Conservation (phyloP, 2,113 vertebrate species). For the Otocyon megalotis region DNA sequence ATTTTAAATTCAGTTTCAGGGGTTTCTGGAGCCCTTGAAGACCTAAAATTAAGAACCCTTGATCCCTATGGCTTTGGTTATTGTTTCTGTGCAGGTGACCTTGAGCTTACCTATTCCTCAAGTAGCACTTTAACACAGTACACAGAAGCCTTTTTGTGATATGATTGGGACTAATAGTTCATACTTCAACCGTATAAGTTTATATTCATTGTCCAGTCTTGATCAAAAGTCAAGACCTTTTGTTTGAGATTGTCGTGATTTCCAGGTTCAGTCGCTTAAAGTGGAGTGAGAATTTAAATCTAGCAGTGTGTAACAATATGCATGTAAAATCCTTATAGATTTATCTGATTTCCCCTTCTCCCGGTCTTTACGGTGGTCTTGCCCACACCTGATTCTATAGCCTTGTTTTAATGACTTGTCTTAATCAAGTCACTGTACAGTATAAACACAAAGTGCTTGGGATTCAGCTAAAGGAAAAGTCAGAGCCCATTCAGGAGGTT, state of each 20-base stretch:
- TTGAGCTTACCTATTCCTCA: not conserved
- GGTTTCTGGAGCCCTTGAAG: slow-evolving; percentile 37
- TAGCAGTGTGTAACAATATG: not conserved
- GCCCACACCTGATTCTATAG: not conserved
- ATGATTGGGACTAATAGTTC: not conserved
- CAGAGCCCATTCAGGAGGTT: not conserved
- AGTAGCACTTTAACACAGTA: not conserved
- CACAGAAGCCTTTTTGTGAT: not conserved
- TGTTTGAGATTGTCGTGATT: slow-evolving; percentile 8
- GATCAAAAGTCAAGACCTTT: not conserved
- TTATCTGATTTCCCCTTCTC: not conserved
- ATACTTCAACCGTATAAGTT: not conserved
- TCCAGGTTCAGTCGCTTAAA: not conserved
- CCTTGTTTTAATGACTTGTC: not conserved
- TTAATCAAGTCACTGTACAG: not conserved
- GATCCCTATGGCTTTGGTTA: not conserved
- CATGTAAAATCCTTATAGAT: not conserved
- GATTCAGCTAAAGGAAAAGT: slow-evolving; percentile 4
- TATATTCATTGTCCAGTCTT: not conserved
- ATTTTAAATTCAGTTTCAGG: not conserved
- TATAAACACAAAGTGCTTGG: not conserved
- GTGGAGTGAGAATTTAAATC: slow-evolving; percentile 1
- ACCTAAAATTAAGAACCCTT: not conserved
- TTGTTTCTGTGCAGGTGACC: not conserved
- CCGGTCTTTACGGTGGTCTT: not conserved